Conservation (phyloP, 2,888 invertebrate species). For the Corbicula japonica region DNA sequence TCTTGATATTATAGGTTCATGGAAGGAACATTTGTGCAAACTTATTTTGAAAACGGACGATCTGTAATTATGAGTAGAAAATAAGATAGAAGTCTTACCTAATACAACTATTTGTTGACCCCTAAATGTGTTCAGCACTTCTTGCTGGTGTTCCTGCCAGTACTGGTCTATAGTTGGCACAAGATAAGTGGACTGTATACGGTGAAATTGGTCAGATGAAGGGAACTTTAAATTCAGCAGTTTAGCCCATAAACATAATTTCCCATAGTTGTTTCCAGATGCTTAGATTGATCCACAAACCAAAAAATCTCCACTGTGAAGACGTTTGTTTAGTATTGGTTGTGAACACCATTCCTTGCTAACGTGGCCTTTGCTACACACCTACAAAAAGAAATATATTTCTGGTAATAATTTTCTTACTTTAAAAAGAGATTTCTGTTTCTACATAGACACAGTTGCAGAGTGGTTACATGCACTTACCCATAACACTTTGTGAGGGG, state of each 20-base stretch:
- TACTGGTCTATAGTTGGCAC: constrained; percentile 29
- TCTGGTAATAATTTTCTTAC: not conserved
- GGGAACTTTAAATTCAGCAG: constrained; percentile 34
- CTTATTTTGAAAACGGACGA: too few species aligned
- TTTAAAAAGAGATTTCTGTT: not conserved
- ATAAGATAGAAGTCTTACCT: constrained; percentile 17
- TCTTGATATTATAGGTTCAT: too few species aligned
- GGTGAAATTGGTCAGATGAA: constrained; percentile 2
- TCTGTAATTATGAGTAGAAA: too few species aligned
- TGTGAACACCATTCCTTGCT: constrained; percentile 42
- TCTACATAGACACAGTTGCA: too few species aligned
- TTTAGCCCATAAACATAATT: constrained; percentile 31
- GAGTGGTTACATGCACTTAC: too few species aligned
- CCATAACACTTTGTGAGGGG: not conserved
- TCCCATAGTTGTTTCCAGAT: constrained; percentile 41
- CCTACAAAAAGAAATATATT: constrained; percentile 17
- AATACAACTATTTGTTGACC: constrained; percentile 8
- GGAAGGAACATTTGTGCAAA: too few species aligned
- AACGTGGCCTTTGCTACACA: constrained; percentile 32
- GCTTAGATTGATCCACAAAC: constrained; percentile 22
- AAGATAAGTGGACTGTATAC: constrained; percentile 35
- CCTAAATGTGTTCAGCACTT: constrained; percentile 6
- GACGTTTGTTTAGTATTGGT: constrained; percentile 42
- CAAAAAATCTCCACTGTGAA: constrained; percentile 39
- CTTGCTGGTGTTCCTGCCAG: constrained; percentile 17